Base-by-base conservation (phyloP, 2,797 vertebrate species). In the Denticeps clupeoides region DNA sequence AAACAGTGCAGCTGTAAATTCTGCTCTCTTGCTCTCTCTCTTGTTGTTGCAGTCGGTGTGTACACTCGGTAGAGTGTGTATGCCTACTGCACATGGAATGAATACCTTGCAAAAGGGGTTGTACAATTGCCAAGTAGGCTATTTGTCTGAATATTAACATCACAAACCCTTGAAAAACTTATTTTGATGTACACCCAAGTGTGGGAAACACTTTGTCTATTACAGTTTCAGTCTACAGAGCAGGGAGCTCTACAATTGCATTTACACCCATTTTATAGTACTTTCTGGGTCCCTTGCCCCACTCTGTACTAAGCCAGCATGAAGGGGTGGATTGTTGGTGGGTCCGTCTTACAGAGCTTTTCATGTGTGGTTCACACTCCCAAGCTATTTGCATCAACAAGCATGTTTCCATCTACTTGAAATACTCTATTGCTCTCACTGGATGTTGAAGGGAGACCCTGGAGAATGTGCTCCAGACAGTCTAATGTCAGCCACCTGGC, bases 1-100 rank as follows among this genome's bases (percentile, higher is more conserved):
- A 11, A 54, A 61, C 46, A 49, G 56, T 47, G 56, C 59, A 63
- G 58, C 68, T 68, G 56, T 61, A 57, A 51, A 61, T 58, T 63
- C 65, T 63, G 52, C 60, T 68, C 64, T 45, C 26, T 21, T 45
- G 45, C 37, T 61, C 44, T 45, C 29, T 41, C 12, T 25, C 55
- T 40, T 11, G 18, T 38, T 11, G 9, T 38, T 9, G 4, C 38
- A 38, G 18, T 35, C 38, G 35, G 38, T 38, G 31, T 55, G 19
- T 46, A 40, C 53, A 23, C 13, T 49, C 45, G 32, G 21, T 50
- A 8, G 54, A 12, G 18, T 11, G 38, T 38, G 19, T 9, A 18
- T n/a, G n/a, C n/a, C n/a, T n/a, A n/a, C n/a, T n/a, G n/a, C n/a
- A n/a, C n/a, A n/a, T n/a, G n/a, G n/a, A n/a, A n/a, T n/a, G n/a